Conservation (phyloP, 2,888 invertebrate species). For the Philhelius pedissequus region DNA sequence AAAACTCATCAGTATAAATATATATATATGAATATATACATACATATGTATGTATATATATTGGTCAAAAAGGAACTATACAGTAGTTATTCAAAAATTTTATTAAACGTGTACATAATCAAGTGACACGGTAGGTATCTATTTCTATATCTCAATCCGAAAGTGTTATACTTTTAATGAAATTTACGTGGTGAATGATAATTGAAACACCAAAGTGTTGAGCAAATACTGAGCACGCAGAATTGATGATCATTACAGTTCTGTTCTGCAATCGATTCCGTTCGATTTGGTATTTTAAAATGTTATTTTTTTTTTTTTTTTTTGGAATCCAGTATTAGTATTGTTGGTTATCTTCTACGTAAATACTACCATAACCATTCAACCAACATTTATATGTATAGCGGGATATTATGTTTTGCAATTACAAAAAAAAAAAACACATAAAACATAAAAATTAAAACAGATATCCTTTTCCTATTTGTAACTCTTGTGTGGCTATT, state of each 20-base stretch:
- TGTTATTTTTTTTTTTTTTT: background rate
- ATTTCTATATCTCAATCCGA: conserved; percentile 9
- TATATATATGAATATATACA: no score
- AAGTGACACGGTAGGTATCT: background rate
- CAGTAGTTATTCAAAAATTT: background rate
- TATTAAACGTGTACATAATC: background rate
- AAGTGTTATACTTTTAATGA: conserved; percentile 34
- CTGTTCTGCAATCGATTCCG: background rate
- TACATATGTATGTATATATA: no score
- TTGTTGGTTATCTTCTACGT: conserved; percentile 21
- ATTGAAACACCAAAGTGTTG: conserved; percentile 64
- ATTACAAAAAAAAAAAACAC: background rate
- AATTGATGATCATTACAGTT: conserved; percentile 42
- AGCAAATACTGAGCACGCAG: conserved; percentile 33
- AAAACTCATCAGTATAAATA: no score
- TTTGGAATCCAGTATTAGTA: background rate
- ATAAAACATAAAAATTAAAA: background rate
- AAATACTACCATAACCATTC: conserved; percentile 20
- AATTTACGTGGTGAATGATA: conserved; percentile 55
- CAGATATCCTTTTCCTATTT: conserved; percentile 11
- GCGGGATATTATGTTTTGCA: conserved; percentile 45
- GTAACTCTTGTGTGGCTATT: conserved; percentile 11
- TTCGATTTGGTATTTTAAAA: background rate
- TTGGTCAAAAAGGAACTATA: no score
- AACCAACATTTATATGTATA: conserved; percentile 26